phyloP scores from a whole-genome alignment of 2,113 vertebrate species.

The Platanista minor region DNA sequence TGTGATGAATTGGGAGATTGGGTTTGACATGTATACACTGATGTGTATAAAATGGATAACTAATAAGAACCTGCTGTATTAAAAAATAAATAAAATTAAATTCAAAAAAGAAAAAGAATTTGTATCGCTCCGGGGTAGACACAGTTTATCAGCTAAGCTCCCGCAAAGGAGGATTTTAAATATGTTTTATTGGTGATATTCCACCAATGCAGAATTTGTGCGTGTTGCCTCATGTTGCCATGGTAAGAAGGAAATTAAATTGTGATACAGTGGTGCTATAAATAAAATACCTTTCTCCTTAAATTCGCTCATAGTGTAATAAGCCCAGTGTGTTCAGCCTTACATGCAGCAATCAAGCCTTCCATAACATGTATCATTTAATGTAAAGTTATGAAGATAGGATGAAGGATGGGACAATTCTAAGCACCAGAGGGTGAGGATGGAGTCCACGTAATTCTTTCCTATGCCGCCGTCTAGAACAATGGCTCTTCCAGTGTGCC shows the following conservation, averaged over 20 bases:
- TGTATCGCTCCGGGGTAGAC: slow-evolving; percentile 11
- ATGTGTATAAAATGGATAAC: too few relatives aligned
- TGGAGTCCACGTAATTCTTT: neutral
- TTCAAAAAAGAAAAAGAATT: neutral
- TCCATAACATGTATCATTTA: neutral
- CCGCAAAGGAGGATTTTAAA: slow-evolving; percentile 38
- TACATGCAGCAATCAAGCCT: neutral
- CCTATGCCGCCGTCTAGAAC: neutral
- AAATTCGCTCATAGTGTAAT: slow-evolving; percentile 43
- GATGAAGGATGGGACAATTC: neutral
- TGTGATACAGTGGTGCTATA: slow-evolving; percentile 59
- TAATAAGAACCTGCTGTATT: too few relatives aligned
- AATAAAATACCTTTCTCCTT: slow-evolving; percentile 62
- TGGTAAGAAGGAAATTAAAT: slow-evolving; percentile 66
- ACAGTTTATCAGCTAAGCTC: neutral
- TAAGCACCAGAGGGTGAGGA: neutral
- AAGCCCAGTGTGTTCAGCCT: neutral
- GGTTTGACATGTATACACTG: too few relatives aligned
- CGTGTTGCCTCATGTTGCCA: slow-evolving; percentile 59
- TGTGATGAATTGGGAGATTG: too few relatives aligned
- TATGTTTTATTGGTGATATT: slow-evolving; percentile 52
- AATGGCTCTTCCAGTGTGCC: neutral
- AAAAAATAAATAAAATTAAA: too few relatives aligned
- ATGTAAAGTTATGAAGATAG: neutral
- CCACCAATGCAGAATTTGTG: slow-evolving; percentile 44